Base-by-base conservation (phyloP, 2,888 invertebrate genomes). In the Agrochola lota region DNA sequence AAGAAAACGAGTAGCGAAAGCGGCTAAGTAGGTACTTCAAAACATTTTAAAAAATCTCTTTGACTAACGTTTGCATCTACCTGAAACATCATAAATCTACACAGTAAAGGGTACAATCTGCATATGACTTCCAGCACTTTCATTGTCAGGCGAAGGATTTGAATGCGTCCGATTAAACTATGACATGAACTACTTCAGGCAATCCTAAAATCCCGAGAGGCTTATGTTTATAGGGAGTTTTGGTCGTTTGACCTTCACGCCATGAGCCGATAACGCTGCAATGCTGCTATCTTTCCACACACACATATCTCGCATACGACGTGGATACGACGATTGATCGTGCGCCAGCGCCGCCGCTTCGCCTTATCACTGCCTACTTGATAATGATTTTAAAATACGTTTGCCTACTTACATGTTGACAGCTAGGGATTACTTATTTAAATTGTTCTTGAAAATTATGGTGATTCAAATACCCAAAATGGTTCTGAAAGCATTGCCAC, bases 321-420 rank as follows among this genome's bases (percentile, higher is more conserved):
- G 90, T 91, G 92, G 88, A 90, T 91, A 93, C 91, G 84, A 92
- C 95, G 94, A 95, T 95, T 95, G 95, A 96, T 96, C 93, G 93
- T 94, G 92, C 92, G 91, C 91, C 87, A 85, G 86, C 86, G 87
- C 87, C 86, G 87, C 87, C 89, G 87, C 88, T 84, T 85, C 79
- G 80, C 91, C 92, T 95, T 96, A 96, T 96, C 96, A 88, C 82
- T 85, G 88, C 90, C 90, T 93, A 92, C 93, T 93, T 94, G 95
- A 95, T 95, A 95, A 95, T 95, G 92, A 94, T 94, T 94, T 94
- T 94, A 94, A 95, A 95, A 94, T 94, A 94, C 93, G 92, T 93
- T 94, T 94, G 91, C 91, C 90, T 93, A 93, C 93, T 94, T 93
- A 93, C 86, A 80, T 80, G 87, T 82, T 94, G 94, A 93, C 94